Evolutionary conservation across 2,888 invertebrate genomes (phyloP), one percentile per base, ranked within the genome.

Genomic region (Callinectes sapidus): DNA sequence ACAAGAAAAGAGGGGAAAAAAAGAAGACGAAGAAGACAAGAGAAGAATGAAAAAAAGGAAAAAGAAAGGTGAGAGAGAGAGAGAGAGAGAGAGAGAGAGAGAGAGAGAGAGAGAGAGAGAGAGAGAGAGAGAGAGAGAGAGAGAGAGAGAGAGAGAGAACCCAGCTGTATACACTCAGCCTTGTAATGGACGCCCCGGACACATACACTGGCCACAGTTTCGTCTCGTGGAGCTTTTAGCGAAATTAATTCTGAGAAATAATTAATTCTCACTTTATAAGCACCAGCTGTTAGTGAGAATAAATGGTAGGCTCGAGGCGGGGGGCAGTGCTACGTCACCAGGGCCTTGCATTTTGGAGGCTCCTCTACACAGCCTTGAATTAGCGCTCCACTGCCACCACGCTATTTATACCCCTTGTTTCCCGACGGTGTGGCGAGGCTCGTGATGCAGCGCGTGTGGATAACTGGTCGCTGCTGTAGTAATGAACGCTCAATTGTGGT

Each of bases 71-170:
- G 2, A 42, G 13, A 28, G 28, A 39, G 1, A 32, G 85, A 55
- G 54, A 87, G 87, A 32, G 87, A 87, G 54, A 42, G 87, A 87
- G 87, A 87, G 87, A 54, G 87, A 87, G 87, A 87, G 87, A 42
- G 87, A 87, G 87, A 87, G 87, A 87, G 55, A 55, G 87, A 87
- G 87, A 55, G 87, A 87, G 87, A 55, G 87, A 87, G 87, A 55
- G 87, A 87, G 87, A 87, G 87, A 87, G 87, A 87, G 87, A 87
- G 87, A 87, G 87, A 87, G 55, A 87, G 87, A 87, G 55, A 87
- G 87, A 54, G 87, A 87, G 87, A 87, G 87, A 87, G 87, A 87
- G 87, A 87, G 87, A 48, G 87, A 87, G 87, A 81, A 35, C 35
- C 77, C 35, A 81, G 81, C 81, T 81, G 81, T 81, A 32, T 81